Evolutionary conservation across 2,888 invertebrate species (phyloP).

Genomic region (Lepidocyrtoides sp.): DNA sequence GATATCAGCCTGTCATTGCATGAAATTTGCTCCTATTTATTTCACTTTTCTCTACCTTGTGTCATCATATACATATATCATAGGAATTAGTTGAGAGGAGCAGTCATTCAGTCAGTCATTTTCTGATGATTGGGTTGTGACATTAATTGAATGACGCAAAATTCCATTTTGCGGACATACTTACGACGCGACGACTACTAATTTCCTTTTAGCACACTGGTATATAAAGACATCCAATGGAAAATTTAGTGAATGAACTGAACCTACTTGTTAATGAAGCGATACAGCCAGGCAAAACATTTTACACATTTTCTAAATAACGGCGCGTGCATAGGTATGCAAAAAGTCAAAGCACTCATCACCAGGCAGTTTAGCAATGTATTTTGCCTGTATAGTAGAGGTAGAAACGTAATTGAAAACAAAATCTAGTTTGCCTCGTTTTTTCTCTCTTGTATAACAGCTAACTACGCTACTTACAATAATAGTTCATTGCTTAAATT

Average conservation of each 20-base stretch:
- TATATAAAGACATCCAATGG: background rate
- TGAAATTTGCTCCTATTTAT: no score
- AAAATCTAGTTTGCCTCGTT: slow-evolving; percentile 70
- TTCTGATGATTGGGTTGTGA: slow-evolving; percentile 67
- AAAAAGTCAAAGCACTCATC: no score
- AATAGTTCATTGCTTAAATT: no score
- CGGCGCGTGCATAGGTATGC: no score
- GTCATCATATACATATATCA: no score
- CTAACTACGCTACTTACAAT: background rate
- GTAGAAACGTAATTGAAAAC: background rate
- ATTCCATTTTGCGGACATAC: slow-evolving; percentile 24
- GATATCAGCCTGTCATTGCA: background rate
- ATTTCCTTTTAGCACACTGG: background rate
- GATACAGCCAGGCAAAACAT: no score
- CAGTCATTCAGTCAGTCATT: slow-evolving; percentile 61
- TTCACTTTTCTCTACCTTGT: background rate
- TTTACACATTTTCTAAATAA: no score
- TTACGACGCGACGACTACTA: slow-evolving; percentile 5
- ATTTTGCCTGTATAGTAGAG: background rate
- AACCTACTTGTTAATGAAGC: no score
- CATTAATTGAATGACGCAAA: slow-evolving; percentile 66
- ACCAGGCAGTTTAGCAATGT: no score
- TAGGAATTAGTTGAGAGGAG: background rate
- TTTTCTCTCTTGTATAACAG: background rate
- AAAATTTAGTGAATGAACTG: slow-evolving; percentile 42